Percentiles rank a stretch among this genome's conserved stretches.
Evolutionary conservation across 2,888 invertebrate genomes (phyloP).

Genomic region (Lasioglossum zephyrum): DNA sequence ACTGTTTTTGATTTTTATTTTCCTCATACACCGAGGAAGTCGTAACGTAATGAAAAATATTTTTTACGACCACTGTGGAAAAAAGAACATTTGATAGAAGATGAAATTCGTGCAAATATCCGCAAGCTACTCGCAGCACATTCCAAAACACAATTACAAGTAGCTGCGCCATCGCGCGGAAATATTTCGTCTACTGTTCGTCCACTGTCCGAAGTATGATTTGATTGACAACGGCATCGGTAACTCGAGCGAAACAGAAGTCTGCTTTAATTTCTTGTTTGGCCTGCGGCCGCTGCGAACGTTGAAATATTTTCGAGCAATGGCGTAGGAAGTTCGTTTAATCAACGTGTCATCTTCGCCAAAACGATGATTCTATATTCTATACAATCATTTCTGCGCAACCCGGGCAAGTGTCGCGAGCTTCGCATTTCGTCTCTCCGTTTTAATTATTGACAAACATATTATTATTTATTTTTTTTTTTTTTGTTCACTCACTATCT

Average conservation of each 20-base stretch:
- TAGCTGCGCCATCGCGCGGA: background rate
- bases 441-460: constrained; percentile 45
- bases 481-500: constrained; percentile 24
- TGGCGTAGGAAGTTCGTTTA: background rate
- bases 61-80: background rate
- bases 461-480: constrained; percentile 40
- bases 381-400: constrained; percentile 3
- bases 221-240: background rate
- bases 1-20: background rate
- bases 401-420: constrained; percentile 68
- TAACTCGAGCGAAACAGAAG: background rate
- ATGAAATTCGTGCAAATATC: background rate
- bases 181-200: background rate
- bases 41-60: background rate
- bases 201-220: background rate
- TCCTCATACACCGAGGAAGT: background rate
- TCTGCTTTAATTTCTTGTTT: background rate
- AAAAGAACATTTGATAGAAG: background rate
- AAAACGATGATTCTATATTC: background rate
- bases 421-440: constrained; percentile 74
- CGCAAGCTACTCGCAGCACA: background rate
- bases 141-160: background rate
- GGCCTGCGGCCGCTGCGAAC: background rate
- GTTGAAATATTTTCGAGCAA: background rate
- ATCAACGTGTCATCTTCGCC: background rate